Evolutionary conservation across 2,888 invertebrate genomes (phyloP), one percentile per base, ranked within the genome.

Genomic region (Megastigmus dorsalis): DNA sequence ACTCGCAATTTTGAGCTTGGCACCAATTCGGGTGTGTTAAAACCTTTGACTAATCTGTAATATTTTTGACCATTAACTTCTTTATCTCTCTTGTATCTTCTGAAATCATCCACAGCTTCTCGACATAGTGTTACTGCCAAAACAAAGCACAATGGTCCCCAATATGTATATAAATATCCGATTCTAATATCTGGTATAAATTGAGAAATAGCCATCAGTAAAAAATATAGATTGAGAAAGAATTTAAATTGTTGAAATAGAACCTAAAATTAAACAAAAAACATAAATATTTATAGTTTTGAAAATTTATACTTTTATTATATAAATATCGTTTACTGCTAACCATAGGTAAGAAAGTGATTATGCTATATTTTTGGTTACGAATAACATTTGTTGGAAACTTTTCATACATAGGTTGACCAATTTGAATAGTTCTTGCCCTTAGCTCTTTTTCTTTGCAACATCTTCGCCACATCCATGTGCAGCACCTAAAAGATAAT

Each of bases 161-260:
- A 99, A 89, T 99, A 99, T 0, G 99, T 99, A 88, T 99, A 99
- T 52, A 99, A 92, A 87, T 97, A 98, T 1, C 99, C 99, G 83
- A 99, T 97, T 81, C 96, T 92, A 80, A 99, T 95, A 84, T 96
- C 97, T 26, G 98, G 97, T 86, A 99, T 96, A 89, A 99, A 98
- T 89, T 99, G 99, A 84, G 97, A 97, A 67, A 95, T 91, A 0
- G 99, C 99, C 99, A 99, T 99, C 73, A 99, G 91, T 80, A 99
- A 90, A 89, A 99, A 99, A 88, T 98, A 99, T 73, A 99, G 89
- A 89, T 99, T 99, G 79, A 99, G 91, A 89, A 99, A 99, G 90
- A 98, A 99, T 83, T 97, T 95, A 90, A 99, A 99, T 90, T 99
- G 99, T 89, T 99, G 97, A 89, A 94, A 99, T 77, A 99, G 91